Evolutionary conservation across 2,113 vertebrate genomes (phyloP), one percentile per base, ranked within the genome.

Genomic region (Regulus satrapa): DNA sequence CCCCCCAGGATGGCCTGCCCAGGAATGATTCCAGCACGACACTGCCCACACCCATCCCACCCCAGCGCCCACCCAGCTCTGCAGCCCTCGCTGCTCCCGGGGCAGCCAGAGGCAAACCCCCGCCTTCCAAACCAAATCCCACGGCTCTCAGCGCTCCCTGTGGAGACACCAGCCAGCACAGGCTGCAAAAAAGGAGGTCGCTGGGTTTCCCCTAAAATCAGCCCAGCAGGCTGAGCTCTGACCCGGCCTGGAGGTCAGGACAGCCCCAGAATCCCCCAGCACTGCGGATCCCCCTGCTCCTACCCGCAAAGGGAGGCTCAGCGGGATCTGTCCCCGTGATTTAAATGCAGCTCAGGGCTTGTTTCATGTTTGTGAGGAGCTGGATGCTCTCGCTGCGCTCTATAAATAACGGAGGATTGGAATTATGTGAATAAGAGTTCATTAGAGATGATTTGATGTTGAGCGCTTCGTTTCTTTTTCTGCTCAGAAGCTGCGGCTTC

Each of bases 361-460:
- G 63, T 61, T 88, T 45, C n/a, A 1, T 61, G 89, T 94, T 96
- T 76, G 89, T 41, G 63, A 96, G 84, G 94, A 91, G 91, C 91
- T 92, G 93, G 73, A n/a, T 84, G 91, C 89, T 94, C 93, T 88
- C 21, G 4, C 31, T 18, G 93, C 8, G 20, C 83, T 96, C 93
- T 96, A 92, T 94, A 94, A 94, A 95, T 96, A 96, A 88, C 76
- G 1, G 92, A 92, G 87, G 45, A 63, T n/a, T 80, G 90, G 84
- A 95, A 96, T 94, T 80, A 88, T 73, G 52, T 56, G 86, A 95
- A 89, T 91, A 95, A 83, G 80, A 77, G 84, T 94, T 96, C 59
- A 34, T 92, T 96, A 83, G 29, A 49, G 73, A 92, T 77, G 72
- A 91, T 92, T 93, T 94, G 40, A 68, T 43, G 62, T 83, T 43